Conservation (phyloP, 2,113 vertebrate species). For the Calonectris borealis region DNA sequence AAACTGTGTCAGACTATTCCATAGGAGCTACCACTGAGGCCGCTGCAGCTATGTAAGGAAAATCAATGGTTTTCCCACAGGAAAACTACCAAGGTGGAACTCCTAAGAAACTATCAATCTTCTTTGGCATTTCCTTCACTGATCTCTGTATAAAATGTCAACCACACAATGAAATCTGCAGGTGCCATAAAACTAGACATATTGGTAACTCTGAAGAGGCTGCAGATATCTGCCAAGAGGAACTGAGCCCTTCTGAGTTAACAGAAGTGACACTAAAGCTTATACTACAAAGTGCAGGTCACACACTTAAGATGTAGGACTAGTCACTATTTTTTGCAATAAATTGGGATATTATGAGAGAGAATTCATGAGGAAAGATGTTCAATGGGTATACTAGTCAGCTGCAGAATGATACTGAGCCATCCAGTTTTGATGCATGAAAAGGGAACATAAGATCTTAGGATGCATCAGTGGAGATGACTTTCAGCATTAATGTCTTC, state of each 20-base stretch:
- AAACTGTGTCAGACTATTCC: background rate
- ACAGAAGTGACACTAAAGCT: background rate
- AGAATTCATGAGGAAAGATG: background rate
- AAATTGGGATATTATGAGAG: background rate
- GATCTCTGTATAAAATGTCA: background rate
- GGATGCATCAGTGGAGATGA: background rate
- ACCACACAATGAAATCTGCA: background rate
- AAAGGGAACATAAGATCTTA: background rate
- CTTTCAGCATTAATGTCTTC: background rate
- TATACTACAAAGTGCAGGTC: background rate
- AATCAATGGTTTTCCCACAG: background rate
- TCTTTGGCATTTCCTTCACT: background rate
- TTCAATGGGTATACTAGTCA: background rate
- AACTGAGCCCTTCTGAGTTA: background rate
- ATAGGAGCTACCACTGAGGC: background rate
- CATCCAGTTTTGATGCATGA: background rate
- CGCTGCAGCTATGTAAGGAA: background rate
- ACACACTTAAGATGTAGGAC: background rate
- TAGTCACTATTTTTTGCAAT: background rate
- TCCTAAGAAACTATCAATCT: background rate
- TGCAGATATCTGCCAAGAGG: background rate
- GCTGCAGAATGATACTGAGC: background rate
- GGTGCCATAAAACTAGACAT: background rate
- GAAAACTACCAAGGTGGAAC: accelerated
- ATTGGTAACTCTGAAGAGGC: background rate